phyloP scores from a whole-genome alignment of 2,797 vertebrate genomes.

The Coranthus polyacanthus region DNA sequence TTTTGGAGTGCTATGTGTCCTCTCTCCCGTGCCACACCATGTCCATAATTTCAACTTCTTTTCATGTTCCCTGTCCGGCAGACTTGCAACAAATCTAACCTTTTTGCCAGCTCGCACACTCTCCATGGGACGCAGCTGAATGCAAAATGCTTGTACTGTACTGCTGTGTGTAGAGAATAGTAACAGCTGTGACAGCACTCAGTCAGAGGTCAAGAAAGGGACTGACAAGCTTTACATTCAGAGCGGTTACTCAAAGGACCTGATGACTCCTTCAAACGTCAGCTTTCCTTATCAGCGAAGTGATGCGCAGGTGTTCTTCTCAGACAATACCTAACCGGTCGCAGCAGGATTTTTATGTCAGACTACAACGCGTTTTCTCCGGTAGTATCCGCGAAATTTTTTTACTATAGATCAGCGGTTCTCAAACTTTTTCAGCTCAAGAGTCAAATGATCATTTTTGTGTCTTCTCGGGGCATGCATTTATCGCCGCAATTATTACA shows the following conservation, averaged over 20 bases:
- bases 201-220: conserved; percentile 65
- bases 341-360: background rate
- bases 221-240: conserved; percentile 44
- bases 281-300: conserved; percentile 21
- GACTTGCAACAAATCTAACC: conserved; percentile 15
- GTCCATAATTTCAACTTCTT: conserved; percentile 20
- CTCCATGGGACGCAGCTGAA: conserved; percentile 31
- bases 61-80: background rate
- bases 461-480: too few species aligned
- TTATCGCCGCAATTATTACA: too few species aligned
- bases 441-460: too few species aligned
- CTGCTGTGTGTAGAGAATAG: conserved; percentile 47
- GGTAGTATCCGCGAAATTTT: background rate
- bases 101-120: conserved; percentile 31
- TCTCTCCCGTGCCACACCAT: background rate
- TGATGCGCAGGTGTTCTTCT: conserved; percentile 24
- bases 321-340: background rate
- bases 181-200: conserved; percentile 63
- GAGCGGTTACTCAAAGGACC: conserved; percentile 40
- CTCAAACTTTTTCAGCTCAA: too few species aligned
- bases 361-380: background rate
- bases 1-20: background rate
- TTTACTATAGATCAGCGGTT: background rate
- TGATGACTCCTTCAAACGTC: conserved; percentile 31
- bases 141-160: conserved; percentile 49